phyloP scores from a whole-genome alignment of 1,140 invertebrate genomes.

The Trichoplusia ni region DNA sequence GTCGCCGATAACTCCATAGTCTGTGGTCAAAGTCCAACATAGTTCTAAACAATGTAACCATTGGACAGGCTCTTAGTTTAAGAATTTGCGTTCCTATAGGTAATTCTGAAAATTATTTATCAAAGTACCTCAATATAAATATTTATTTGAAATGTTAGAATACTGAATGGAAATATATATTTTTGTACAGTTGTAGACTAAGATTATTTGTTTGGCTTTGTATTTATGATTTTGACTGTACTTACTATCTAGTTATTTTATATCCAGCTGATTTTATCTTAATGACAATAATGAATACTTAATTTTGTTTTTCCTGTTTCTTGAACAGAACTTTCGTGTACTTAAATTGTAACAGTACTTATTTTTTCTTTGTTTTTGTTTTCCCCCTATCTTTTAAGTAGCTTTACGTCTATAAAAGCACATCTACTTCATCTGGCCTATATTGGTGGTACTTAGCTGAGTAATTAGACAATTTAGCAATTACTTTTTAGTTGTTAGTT shows the following conservation, averaged over 20 bases:
- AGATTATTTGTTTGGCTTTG: background rate
- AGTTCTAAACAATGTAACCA: slow-evolving; percentile 12
- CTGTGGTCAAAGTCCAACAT: background rate
- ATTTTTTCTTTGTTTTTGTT: too few relatives aligned
- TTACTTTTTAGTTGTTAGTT: slow-evolving; percentile 62
- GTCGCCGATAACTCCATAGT: slow-evolving; percentile 6
- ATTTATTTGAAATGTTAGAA: slow-evolving; percentile 4
- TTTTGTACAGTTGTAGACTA: background rate
- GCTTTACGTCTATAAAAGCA: too few relatives aligned
- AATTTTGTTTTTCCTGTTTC: too few relatives aligned
- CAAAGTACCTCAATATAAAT: slow-evolving; percentile 43
- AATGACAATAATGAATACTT: too few relatives aligned
- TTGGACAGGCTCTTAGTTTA: slow-evolving; percentile 36
- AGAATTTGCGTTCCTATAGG: slow-evolving; percentile 62
- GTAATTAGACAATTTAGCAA: slow-evolving; percentile 53
- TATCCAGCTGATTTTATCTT: slow-evolving; percentile 1
- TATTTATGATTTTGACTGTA: slow-evolving; percentile 3
- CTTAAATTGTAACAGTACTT: too few relatives aligned
- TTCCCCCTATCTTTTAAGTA: too few relatives aligned
- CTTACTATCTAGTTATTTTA: background rate
- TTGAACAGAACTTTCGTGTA: too few relatives aligned
- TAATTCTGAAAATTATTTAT: slow-evolving; percentile 48
- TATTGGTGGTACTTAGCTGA: slow-evolving; percentile 59
- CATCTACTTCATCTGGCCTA: slow-evolving; percentile 34
- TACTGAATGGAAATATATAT: slow-evolving; percentile 6